Evolutionary conservation across 2,888 invertebrate genomes (phyloP).

Genomic region (Cataglyphis cursor): DNA sequence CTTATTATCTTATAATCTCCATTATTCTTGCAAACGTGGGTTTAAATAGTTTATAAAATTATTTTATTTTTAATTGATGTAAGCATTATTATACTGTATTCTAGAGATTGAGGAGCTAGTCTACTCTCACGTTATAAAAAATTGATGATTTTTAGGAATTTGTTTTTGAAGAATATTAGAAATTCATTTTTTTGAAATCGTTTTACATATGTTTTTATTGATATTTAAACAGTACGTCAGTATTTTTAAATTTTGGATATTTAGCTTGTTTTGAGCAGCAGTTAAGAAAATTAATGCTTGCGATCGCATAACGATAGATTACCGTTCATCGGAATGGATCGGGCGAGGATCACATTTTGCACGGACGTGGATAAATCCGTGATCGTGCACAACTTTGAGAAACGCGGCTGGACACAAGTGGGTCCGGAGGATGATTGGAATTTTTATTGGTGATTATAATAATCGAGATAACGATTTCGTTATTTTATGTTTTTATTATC

Average conservation of each 20-base stretch:
- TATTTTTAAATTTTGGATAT: no score
- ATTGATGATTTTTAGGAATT: no score
- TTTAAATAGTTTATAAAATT: not conserved
- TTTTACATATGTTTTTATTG: no score
- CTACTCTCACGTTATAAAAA: no score
- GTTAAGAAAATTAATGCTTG: not conserved
- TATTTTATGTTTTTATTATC: not conserved
- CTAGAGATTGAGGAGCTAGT: no score
- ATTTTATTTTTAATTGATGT: not conserved
- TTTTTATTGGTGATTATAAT: slow-evolving; percentile 92
- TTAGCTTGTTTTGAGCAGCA: not conserved
- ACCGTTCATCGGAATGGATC: slow-evolving; percentile 84
- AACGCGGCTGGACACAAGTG: slow-evolving; percentile 96
- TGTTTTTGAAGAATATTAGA: not conserved
- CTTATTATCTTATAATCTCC: not conserved
- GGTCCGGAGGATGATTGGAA: slow-evolving; percentile 98
- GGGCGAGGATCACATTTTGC: slow-evolving; percentile 90
- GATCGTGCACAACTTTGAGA: slow-evolving; percentile 96
- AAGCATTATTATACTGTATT: not conserved
- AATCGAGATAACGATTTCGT: slow-evolving; percentile 9
- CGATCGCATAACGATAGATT: slow-evolving; percentile 67
- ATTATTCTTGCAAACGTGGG: not conserved
- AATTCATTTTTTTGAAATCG: not conserved
- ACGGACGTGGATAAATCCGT: slow-evolving; percentile 98
- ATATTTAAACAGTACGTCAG: no score